Conservation (phyloP, 2,888 invertebrate species). For the Rhogogaster chlorosoma region DNA sequence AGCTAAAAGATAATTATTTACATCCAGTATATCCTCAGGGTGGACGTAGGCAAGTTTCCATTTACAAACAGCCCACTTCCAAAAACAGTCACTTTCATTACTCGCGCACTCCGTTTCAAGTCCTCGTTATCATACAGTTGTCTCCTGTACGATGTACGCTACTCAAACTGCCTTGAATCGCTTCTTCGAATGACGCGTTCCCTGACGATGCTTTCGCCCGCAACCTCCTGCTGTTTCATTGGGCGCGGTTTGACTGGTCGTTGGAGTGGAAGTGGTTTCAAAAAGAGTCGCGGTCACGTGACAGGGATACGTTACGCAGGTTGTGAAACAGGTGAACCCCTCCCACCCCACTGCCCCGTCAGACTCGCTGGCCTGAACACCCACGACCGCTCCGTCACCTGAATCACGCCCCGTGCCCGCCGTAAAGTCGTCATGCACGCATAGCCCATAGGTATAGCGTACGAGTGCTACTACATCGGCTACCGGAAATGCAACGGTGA, state of each 20-base stretch:
- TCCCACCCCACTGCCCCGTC: slow-evolving; percentile 10
- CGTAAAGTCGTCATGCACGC: background rate
- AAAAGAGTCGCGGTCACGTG: slow-evolving; percentile 72
- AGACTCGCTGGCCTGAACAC: background rate
- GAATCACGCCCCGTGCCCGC: background rate
- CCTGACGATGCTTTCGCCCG: slow-evolving; percentile 49
- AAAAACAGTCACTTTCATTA: slow-evolving; percentile 48
- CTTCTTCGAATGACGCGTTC: slow-evolving; percentile 44
- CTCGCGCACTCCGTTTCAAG: slow-evolving; percentile 19
- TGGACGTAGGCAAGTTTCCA: background rate
- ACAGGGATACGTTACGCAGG: slow-evolving; percentile 73
- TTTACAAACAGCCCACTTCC: slow-evolving; percentile 11
- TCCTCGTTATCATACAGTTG: background rate
- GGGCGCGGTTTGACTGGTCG: slow-evolving; percentile 74
- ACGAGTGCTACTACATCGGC: background rate
- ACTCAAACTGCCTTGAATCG: slow-evolving; percentile 16
- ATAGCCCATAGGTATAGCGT: no score
- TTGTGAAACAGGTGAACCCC: slow-evolving; percentile 75
- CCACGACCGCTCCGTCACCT: slow-evolving; percentile 27
- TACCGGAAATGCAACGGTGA: background rate
- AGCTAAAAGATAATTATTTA: slow-evolving; percentile 17
- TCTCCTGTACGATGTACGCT: background rate
- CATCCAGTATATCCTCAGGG: background rate
- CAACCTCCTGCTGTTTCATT: slow-evolving; percentile 69
- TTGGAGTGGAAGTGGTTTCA: slow-evolving; percentile 62